Evolutionary conservation across 1,140 invertebrate species (phyloP), one percentile per base, ranked within the genome.

Genomic region (Drosophila pectinifera): DNA sequence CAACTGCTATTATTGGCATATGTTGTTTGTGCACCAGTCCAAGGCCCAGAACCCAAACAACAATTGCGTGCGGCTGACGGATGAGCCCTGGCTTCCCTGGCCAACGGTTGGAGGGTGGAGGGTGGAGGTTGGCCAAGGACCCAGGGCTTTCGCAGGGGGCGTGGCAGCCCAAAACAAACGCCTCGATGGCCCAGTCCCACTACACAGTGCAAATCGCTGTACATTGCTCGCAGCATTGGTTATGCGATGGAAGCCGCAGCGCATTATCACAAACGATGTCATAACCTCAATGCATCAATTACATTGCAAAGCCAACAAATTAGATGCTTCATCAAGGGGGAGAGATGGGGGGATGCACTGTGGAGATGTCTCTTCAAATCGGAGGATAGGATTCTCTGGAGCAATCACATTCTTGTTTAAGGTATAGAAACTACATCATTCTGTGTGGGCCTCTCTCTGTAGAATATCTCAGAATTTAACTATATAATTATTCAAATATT

Each of bases 271-370:
- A 67, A 89, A 89, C 80, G 74, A 80, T 84, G 76, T 80, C 83
- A 70, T 73, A 89, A 84, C 85, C 85, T 48, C 59, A 84, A 89
- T 89, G 84, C 84, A 88, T 88, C 84, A 88, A 89, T 88, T 89
- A 84, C 68, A 73, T 61, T 38, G 76, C 72, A 64, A 76, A 79
- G 75, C 75, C 70, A 75, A 73, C 80, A 80, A 73, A 89, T 89
- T 88, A 80, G 81, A 76, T 76, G 79, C 49, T 72, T 58, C 65
- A 77, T 76, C 68, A 53, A 34, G 46, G 14, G 39, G 42, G 49
- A 14, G 38, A 34, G 39, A 31, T 45, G 51, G 11, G 20, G 51
- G 56, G 16, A 51, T 26, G 49, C 13, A 11, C 7, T 22, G 31
- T 36, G 16, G 4, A 18, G 34, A 8, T 11, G 0, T 8, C 16